phyloP scores from a whole-genome alignment of 35 echinoderm and acorn worm genomes.

The Lytechinus variegatus region DNA sequence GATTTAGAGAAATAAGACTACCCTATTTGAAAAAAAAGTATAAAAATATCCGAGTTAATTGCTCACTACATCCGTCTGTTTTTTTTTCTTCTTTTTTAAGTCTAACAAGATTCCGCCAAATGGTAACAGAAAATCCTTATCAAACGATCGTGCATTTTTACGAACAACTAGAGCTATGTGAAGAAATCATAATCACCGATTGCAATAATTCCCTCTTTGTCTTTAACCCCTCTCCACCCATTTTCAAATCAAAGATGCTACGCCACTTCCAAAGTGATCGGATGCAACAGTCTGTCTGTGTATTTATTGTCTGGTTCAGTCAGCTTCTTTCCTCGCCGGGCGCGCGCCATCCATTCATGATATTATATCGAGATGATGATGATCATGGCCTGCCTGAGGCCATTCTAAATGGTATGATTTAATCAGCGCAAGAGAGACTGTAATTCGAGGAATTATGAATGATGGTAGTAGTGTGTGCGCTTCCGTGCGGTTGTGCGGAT shows the following conservation, averaged over 20 bases:
- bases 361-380: conserved; percentile 46
- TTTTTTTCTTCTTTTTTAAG: too few species aligned
- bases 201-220: not conserved
- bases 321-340: not conserved
- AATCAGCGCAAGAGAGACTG: conserved; percentile 43
- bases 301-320: not conserved
- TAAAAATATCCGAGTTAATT: too few species aligned
- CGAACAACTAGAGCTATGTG: not conserved
- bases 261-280: not conserved
- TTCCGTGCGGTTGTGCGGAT: not conserved
- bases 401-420: conserved; percentile 55
- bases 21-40: too few species aligned
- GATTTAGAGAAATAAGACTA: too few species aligned
- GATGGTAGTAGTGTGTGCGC: conserved; percentile 23
- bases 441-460: conserved; percentile 55
- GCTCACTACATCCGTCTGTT: too few species aligned
- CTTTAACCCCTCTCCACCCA: not conserved
- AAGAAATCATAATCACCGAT: not conserved
- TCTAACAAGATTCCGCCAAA: too few species aligned
- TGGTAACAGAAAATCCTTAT: too few species aligned
- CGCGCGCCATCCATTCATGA: not conserved
- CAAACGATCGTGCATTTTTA: not conserved
- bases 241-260: not conserved
- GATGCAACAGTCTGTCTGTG: conserved; percentile 8
- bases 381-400: conserved; percentile 26